Percentiles rank a stretch among this genome's conserved stretches.
phyloP scores from a whole-genome alignment of 2,113 vertebrate species.

The Maccullochella peelii region DNA sequence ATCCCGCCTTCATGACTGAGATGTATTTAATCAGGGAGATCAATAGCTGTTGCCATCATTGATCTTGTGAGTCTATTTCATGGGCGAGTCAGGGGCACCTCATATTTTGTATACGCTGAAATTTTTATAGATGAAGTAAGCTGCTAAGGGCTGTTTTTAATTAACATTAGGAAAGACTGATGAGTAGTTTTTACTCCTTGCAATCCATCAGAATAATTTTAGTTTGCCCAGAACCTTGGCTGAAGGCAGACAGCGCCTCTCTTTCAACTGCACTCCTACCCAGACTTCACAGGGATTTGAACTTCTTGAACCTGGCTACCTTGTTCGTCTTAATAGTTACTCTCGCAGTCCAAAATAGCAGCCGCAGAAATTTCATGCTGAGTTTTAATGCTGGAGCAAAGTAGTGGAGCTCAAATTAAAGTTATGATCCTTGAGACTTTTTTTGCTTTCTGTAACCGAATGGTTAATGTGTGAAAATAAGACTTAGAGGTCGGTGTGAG shows the following conservation, averaged over 20 bases:
- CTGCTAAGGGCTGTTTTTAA: slow-evolving; percentile 59
- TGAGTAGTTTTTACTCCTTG: slow-evolving; percentile 24
- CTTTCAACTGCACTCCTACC: slow-evolving; percentile 47
- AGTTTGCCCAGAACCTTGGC: slow-evolving; percentile 54
- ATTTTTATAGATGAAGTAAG: slow-evolving; percentile 50
- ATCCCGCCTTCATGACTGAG: slow-evolving; percentile 29
- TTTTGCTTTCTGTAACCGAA: neutral
- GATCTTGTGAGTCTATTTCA: slow-evolving; percentile 57
- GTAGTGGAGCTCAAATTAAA: slow-evolving; percentile 3
- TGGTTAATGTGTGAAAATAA: slow-evolving; percentile 2
- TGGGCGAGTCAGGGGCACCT: slow-evolving; percentile 18
- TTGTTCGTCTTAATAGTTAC: slow-evolving; percentile 37
- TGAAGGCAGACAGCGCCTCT: slow-evolving; percentile 18
- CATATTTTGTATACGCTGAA: slow-evolving; percentile 40
- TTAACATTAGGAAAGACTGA: slow-evolving; percentile 51
- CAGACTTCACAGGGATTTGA: slow-evolving; percentile 38
- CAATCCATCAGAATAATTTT: slow-evolving; percentile 44
- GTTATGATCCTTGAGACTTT: neutral
- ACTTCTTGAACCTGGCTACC: slow-evolving; percentile 26
- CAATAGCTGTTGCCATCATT: slow-evolving; percentile 58
- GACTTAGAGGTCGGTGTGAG: neutral
- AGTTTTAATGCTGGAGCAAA: slow-evolving; percentile 30
- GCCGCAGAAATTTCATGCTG: slow-evolving; percentile 26
- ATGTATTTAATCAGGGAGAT: slow-evolving; percentile 59
- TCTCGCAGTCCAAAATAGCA: slow-evolving; percentile 29